Conservation (phyloP, 2,113 vertebrate species). For the Coracopsis vasa region DNA sequence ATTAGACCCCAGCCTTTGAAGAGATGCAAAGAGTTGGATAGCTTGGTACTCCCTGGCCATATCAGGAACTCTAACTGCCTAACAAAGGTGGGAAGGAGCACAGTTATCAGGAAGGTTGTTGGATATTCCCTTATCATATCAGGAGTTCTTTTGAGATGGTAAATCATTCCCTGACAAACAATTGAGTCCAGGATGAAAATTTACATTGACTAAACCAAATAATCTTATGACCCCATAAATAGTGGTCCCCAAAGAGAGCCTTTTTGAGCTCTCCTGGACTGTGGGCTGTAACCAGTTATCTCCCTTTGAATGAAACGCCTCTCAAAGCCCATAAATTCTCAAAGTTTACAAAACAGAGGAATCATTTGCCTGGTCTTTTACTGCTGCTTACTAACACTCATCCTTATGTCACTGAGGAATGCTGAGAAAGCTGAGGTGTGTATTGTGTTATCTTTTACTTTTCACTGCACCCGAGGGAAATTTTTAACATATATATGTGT, state of each 20-base stretch:
- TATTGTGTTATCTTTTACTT: background rate
- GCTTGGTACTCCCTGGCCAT: background rate
- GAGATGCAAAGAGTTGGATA: background rate
- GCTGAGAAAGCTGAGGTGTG: too few relatives aligned
- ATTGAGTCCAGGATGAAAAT: background rate
- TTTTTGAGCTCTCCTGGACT: background rate
- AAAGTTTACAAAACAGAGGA: background rate
- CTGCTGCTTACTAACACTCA: background rate
- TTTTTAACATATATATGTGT: background rate
- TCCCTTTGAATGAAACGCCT: background rate
- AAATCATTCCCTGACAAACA: background rate
- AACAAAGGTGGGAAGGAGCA: background rate
- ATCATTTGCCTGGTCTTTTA: background rate
- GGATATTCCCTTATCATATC: background rate
- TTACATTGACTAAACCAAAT: background rate
- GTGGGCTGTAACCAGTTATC: background rate
- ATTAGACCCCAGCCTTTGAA: background rate
- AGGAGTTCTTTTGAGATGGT: background rate
- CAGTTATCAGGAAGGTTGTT: background rate
- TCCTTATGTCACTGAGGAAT: background rate
- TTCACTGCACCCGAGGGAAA: background rate
- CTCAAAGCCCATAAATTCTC: background rate
- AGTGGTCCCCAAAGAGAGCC: background rate
- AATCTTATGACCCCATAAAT: background rate
- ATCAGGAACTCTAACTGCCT: background rate